These are phyloP conservation scores for Hypomesus transpacificus DNA, from an alignment of 2,113 vertebrate genomes.

Conservation along the genomic window DNA sequence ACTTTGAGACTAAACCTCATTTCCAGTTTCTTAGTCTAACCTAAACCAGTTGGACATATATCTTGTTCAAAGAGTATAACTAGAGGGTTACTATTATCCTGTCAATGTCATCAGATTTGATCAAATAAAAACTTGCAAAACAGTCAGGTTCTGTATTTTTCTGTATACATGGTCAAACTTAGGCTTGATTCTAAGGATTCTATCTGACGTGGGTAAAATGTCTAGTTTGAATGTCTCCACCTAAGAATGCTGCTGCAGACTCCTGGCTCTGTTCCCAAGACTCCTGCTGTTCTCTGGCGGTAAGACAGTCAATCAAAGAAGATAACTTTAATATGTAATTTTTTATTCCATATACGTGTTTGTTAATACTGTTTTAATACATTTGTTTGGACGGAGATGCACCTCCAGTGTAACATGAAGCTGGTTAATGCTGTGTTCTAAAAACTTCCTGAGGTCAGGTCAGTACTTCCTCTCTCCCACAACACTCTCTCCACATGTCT, in stretches of 20 bases:
- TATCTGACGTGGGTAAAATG: too few species aligned
- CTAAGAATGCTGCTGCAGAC: too few species aligned
- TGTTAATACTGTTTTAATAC: too few species aligned
- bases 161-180: background rate
- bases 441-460: conserved; percentile 38
- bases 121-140: conserved; percentile 51
- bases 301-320: too few species aligned
- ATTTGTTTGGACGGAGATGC: too few species aligned
- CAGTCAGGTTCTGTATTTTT: background rate
- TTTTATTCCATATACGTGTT: too few species aligned
- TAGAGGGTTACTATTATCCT: conserved; percentile 36
- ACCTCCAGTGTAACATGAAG: too few species aligned
- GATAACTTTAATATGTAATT: too few species aligned
- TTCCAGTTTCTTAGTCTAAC: background rate
- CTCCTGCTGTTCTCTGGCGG: too few species aligned
- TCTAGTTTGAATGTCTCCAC: too few species aligned
- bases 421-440: conserved; percentile 18
- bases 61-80: conserved; percentile 23
- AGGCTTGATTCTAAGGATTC: too few species aligned
- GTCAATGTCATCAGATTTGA: conserved; percentile 47
- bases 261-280: too few species aligned
- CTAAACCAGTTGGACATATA: conserved; percentile 14
- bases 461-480: conserved; percentile 51
- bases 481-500: conserved; percentile 63
- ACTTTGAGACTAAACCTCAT: background rate